A percentile compares a stretch with the other conserved stretches of the same genome.
phyloP scores from a whole-genome alignment of 2,797 vertebrate species.

The Anguilla anguilla region DNA sequence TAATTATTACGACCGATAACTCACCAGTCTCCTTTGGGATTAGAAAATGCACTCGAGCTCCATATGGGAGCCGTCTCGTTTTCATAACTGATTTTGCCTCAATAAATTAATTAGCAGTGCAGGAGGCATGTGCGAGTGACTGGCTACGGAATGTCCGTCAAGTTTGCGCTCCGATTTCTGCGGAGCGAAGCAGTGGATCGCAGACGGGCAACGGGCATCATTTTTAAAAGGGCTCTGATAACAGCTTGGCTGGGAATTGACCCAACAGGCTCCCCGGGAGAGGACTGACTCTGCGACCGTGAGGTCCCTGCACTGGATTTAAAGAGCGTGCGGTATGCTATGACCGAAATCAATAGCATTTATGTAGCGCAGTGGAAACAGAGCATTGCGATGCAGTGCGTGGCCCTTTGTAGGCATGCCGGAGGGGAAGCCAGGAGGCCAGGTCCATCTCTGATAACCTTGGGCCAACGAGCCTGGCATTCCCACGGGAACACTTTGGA shows the following conservation, averaged over 20 bases:
- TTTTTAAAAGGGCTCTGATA: neutral
- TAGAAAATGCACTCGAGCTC: neutral
- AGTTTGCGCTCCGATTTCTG: neutral
- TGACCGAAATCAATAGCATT: neutral
- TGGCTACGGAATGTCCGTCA: neutral
- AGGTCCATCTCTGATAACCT: neutral
- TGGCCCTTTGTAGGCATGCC: neutral
- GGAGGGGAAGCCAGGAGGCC: neutral
- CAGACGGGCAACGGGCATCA: neutral
- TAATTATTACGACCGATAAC: neutral
- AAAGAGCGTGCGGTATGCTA: neutral
- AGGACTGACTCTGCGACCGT: neutral
- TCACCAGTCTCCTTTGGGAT: neutral
- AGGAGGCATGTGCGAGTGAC: neutral
- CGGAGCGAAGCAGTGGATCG: neutral
- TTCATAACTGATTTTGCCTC: neutral
- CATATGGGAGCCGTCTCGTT: neutral
- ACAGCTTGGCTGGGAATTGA: neutral
- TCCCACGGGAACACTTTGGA: neutral
- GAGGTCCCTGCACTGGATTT: neutral
- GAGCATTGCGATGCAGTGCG: neutral
- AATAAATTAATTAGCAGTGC: neutral
- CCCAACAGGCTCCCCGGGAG: neutral
- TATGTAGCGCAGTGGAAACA: neutral
- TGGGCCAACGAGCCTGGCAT: neutral